Evolutionary conservation across 2,797 vertebrate species (phyloP), one percentile per base, ranked within the genome.

Genomic region (Oreortyx pictus): DNA sequence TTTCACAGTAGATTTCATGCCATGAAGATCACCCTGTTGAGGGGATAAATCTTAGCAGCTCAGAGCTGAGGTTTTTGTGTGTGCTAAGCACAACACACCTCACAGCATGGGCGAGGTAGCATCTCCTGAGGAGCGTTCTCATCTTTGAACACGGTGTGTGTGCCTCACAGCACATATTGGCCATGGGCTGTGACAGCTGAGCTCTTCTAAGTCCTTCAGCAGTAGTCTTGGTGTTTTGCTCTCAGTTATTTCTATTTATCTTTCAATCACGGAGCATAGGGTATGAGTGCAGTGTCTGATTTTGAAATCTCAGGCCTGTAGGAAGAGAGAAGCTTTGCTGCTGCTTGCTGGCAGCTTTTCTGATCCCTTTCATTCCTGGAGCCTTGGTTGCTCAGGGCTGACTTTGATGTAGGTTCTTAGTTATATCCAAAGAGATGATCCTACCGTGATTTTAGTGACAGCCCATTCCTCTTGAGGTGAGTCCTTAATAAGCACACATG

Each of bases 91-190:
- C 39, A 68, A 29, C 13, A 6, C 4, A 5, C 4, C 11, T 5
- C 3, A 3, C 8, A 16, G 39, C 19, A 7, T 8, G 14, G 43
- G n/a, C 25, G 46, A n/a, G 39, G 31, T 9, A 2, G 1, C 15
- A 41, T 41, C 43, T 86, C n/a, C 52, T 2, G 1, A 9, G 9
- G 14, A 6, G 27, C 7, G 14, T 49, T 81, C 22, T 67, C 10
- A 7, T 43, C 2, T 0, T 35, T 66, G 49, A 56, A 7, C 6
- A 2, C 9, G 18, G 1, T 19, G 18, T 18, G 2, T 5, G 11
- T 64, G 43, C 37, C 16, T 27, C 35, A 7, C 15, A 66, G 22
- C 52, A 81, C 20, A 56, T 6, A 20, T 39, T 7, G 5, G 41
- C 4, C 29, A 17, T 14, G 31, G 18, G 19, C 35, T 8, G 44